Conservation (phyloP, 2,888 invertebrate genomes). For the Sialis lutaria region DNA sequence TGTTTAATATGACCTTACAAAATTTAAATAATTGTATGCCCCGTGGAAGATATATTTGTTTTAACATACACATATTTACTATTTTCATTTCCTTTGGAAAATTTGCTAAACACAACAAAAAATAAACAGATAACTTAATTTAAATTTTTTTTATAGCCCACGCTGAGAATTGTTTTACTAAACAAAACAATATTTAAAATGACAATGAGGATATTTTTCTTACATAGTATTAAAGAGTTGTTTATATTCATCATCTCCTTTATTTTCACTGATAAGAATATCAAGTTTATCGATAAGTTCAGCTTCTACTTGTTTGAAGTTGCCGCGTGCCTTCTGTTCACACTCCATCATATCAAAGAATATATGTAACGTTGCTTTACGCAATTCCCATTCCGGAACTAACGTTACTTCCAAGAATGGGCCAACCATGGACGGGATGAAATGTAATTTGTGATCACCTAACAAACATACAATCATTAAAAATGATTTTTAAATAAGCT, state of each 20-base stretch:
- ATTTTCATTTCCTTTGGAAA: too few relatives aligned
- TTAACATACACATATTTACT: too few relatives aligned
- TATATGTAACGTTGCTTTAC: slow-evolving; percentile 79
- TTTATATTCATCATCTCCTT: slow-evolving; percentile 85
- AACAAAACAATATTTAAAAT: neutral
- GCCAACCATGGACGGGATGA: slow-evolving; percentile 85
- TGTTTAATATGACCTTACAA: too few relatives aligned
- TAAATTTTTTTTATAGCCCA: too few relatives aligned
- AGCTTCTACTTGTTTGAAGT: slow-evolving; percentile 80
- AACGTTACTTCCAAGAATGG: slow-evolving; percentile 86
- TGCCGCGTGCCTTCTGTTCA: slow-evolving; percentile 66
- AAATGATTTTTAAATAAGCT: neutral
- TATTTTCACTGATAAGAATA: slow-evolving; percentile 79
- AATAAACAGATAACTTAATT: too few relatives aligned
- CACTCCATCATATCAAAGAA: slow-evolving; percentile 94
- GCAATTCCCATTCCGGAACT: slow-evolving; percentile 67
- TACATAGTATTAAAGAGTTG: slow-evolving; percentile 91
- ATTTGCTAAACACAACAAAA: too few relatives aligned
- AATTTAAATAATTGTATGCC: too few relatives aligned
- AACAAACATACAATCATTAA: slow-evolving; percentile 9
- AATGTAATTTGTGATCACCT: slow-evolving; percentile 72
- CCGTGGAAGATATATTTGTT: too few relatives aligned
- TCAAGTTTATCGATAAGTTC: slow-evolving; percentile 89
- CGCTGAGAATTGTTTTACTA: too few relatives aligned
- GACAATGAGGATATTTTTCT: slow-evolving; percentile 30